Conservation (phyloP, 2,113 vertebrate species). For the Genyomyrus donnyi region DNA sequence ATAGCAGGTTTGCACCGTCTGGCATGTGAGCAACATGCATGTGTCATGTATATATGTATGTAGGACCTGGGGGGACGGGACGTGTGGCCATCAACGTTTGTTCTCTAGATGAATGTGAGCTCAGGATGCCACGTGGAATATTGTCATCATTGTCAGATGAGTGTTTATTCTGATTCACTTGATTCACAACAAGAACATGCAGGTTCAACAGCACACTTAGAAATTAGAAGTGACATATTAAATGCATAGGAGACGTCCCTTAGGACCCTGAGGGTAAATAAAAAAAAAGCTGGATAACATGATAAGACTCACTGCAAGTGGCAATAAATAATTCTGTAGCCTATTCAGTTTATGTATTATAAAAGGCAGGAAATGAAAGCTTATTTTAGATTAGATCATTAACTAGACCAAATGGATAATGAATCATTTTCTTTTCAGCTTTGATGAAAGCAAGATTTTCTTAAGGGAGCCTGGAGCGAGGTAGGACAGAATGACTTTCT, state of each 20-base stretch:
- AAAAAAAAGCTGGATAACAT: neutral
- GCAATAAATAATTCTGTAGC: neutral
- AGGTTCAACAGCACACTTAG: neutral
- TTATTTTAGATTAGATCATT: slow-evolving; percentile 5
- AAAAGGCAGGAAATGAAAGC: slow-evolving; percentile 5
- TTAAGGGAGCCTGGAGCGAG: neutral
- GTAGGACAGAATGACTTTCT: neutral
- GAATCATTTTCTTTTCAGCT: neutral
- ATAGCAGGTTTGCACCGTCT: neutral
- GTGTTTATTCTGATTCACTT: neutral
- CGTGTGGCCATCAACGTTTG: neutral
- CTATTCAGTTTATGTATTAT: neutral
- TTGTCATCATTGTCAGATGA: neutral
- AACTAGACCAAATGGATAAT: neutral
- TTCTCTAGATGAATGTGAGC: neutral
- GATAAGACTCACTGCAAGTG: neutral
- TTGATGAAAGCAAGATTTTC: slow-evolving; percentile 1
- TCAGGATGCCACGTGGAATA: neutral
- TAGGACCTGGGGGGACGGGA: neutral
- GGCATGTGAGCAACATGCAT: neutral
- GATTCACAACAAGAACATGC: neutral
- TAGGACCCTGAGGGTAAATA: neutral
- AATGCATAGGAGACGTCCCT: neutral
- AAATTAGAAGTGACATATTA: neutral
- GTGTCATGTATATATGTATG: neutral